phyloP scores from a whole-genome alignment of 2,113 vertebrate species.

The Melospiza melodia region DNA sequence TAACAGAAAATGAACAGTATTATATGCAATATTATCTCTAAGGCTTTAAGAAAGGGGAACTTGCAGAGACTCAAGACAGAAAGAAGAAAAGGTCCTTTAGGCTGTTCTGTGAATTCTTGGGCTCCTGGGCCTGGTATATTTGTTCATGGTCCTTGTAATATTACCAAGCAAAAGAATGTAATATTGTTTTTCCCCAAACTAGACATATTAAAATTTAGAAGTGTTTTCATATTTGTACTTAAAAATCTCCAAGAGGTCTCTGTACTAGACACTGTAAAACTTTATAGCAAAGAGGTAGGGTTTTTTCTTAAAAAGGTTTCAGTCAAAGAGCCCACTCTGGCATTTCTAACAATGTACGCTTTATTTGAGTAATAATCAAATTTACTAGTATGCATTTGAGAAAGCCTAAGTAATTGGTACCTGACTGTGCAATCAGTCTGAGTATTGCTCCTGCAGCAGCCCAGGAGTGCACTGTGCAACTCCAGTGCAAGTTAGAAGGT shows the following conservation, averaged over 20 bases:
- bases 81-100: background rate
- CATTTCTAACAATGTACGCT: background rate
- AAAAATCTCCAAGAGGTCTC: background rate
- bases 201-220: slow-evolving; percentile 15
- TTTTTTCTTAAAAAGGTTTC: background rate
- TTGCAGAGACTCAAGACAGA: background rate
- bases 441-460: background rate
- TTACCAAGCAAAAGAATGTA: background rate
- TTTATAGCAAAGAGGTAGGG: background rate
- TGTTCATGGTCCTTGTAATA: background rate
- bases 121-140: background rate
- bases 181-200: background rate
- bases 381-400: background rate
- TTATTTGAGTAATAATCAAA: slow-evolving; percentile 20
- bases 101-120: background rate
- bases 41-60: background rate
- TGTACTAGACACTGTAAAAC: slow-evolving; percentile 27
- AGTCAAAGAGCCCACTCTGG: background rate
- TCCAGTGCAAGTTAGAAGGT: background rate
- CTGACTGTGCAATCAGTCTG: background rate
- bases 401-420: background rate
- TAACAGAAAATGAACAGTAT: background rate
- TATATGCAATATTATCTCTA: background rate
- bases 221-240: background rate
- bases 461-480: background rate